phyloP scores from a whole-genome alignment of 2,888 invertebrate genomes.

The Xestia rhomboidea region DNA sequence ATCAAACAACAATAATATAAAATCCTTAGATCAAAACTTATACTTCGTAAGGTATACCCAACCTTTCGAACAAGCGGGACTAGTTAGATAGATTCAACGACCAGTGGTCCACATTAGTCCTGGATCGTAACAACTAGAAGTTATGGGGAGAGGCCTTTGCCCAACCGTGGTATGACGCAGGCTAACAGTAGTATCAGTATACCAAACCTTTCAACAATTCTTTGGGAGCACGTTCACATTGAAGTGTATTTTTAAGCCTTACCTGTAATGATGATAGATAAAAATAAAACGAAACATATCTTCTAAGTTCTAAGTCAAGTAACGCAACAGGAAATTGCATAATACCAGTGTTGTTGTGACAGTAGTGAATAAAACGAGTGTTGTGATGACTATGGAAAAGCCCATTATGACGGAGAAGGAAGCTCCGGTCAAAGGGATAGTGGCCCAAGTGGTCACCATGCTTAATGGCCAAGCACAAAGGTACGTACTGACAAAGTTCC shows the following conservation, averaged over 20 bases:
- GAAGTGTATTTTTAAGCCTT: conserved; percentile 12
- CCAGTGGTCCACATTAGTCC: too few relatives aligned
- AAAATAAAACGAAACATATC: conserved; percentile 28
- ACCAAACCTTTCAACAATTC: not conserved
- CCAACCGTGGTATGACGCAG: too few relatives aligned
- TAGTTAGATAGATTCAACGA: too few relatives aligned
- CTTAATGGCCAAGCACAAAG: conserved; percentile 89
- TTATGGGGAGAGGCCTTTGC: too few relatives aligned
- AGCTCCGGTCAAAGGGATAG: conserved; percentile 87
- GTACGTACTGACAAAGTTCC: conserved; percentile 74
- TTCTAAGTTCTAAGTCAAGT: conserved; percentile 10
- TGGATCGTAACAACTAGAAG: too few relatives aligned
- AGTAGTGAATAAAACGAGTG: conserved; percentile 62
- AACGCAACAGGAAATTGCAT: conserved; percentile 37
- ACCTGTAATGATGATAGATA: conserved; percentile 17
- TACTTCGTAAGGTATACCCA: not conserved
- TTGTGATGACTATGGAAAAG: conserved; percentile 86
- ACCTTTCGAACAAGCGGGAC: too few relatives aligned
- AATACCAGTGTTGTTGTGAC: conserved; percentile 50
- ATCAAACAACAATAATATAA: not conserved
- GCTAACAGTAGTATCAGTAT: too few relatives aligned
- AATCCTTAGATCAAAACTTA: not conserved
- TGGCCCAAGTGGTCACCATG: conserved; percentile 90
- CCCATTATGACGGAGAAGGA: conserved; percentile 84
- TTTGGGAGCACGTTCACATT: conserved; percentile 22